phyloP scores from a whole-genome alignment of 2,797 vertebrate genomes.

The Clarias platycephalus region DNA sequence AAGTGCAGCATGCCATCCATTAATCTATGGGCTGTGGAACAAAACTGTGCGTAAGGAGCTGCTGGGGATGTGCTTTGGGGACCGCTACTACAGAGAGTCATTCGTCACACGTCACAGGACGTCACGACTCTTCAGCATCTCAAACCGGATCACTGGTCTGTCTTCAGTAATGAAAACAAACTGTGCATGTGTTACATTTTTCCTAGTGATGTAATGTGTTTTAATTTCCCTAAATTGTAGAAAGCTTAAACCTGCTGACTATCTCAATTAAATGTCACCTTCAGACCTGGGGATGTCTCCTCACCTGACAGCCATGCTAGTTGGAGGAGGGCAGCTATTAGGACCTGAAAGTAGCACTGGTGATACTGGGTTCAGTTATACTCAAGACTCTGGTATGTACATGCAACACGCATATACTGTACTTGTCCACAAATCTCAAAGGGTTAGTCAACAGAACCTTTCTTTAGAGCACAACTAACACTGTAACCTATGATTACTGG shows the following conservation, averaged over 20 bases:
- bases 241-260: not conserved
- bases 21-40: constrained; percentile 98
- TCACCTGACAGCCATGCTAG: constrained; percentile 94
- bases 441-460: not conserved
- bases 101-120: constrained; percentile 89
- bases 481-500: not conserved
- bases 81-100: constrained; percentile 91
- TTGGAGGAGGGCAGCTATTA: constrained; percentile 83
- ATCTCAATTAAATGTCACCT: constrained; percentile 20
- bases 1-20: constrained; percentile 91
- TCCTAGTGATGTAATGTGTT: not conserved
- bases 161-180: not conserved
- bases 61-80: constrained; percentile 94
- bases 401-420: constrained; percentile 11
- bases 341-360: constrained; percentile 94
- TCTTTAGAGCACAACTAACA: not conserved
- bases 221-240: not conserved
- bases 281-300: constrained; percentile 96
- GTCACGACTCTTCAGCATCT: constrained; percentile 93
- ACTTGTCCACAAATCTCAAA: not conserved
- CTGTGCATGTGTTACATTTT: not conserved
- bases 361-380: constrained; percentile 96
- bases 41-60: constrained; percentile 98
- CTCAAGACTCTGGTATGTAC: constrained; percentile 90
- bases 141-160: constrained; percentile 95